These are phyloP conservation scores for Prunella fulvescens DNA, from an alignment of 2,113 vertebrate species.

Conservation along the genomic window DNA sequence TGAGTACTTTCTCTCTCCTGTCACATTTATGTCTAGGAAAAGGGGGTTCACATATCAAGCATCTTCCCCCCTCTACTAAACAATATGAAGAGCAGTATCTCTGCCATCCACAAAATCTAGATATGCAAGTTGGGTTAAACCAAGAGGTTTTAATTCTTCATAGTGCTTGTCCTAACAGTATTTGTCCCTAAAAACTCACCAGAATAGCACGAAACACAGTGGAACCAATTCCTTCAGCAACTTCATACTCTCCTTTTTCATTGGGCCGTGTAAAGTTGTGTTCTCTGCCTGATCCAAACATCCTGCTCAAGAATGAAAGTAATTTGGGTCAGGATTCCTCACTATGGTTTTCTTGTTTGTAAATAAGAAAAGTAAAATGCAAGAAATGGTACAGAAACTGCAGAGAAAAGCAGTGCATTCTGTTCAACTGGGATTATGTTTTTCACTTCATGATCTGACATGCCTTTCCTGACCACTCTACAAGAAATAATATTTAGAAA, in stretches of 20 bases:
- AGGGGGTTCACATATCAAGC: not conserved
- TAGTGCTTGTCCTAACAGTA: not conserved
- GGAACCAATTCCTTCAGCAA: constrained; percentile 97
- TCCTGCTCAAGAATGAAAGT: constrained; percentile 69
- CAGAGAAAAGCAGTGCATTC: not conserved
- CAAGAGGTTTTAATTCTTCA: not conserved
- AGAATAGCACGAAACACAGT: constrained; percentile 97
- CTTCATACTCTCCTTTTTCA: constrained; percentile 97
- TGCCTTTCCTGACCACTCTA: not conserved
- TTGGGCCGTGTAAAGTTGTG: constrained; percentile 98
- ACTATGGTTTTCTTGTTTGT: not conserved
- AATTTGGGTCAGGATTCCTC: not conserved
- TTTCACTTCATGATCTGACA: not conserved
- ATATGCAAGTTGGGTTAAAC: not conserved
- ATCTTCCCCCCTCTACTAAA: not conserved
- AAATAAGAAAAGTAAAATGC: not conserved
- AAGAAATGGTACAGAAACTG: not conserved
- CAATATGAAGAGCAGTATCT: not conserved
- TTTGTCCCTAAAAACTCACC: constrained; percentile 73
- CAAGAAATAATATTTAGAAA: not conserved
- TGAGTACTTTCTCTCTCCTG: not conserved
- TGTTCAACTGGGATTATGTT: not conserved
- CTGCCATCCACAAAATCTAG: not conserved
- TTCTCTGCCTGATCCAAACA: constrained; percentile 98
- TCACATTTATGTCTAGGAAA: not conserved